Evolutionary conservation across 2,888 invertebrate species (phyloP).

Genomic region (Psylliodes chrysocephalus): DNA sequence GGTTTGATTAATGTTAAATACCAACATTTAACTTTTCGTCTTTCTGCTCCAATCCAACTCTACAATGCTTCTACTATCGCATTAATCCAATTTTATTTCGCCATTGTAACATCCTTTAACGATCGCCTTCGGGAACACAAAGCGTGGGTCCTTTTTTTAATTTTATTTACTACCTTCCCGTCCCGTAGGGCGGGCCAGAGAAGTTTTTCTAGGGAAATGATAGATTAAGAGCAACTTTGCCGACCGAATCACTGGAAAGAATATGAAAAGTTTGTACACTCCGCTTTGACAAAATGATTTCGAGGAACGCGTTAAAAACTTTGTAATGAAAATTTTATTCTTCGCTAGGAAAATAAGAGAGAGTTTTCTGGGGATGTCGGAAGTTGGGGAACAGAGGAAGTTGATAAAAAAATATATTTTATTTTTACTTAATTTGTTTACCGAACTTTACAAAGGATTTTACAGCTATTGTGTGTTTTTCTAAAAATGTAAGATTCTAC

Average conservation of each 20-base stretch:
- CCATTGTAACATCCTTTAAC: background rate
- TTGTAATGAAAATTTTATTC: constrained; percentile 27
- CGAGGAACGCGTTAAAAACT: constrained; percentile 19
- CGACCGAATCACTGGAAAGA: constrained; percentile 14
- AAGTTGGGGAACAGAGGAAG: no score
- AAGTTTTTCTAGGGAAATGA: constrained; percentile 9
- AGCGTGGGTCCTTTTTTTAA: background rate
- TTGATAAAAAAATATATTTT: no score
- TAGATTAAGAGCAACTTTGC: constrained; percentile 7
- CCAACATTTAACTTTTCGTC: no score
- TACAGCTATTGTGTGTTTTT: no score
- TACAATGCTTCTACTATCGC: no score
- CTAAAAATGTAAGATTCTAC: no score
- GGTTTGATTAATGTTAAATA: no score
- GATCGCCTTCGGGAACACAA: background rate
- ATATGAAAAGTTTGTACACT: constrained; percentile 19
- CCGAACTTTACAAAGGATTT: no score
- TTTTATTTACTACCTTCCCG: background rate
- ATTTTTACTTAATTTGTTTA: no score
- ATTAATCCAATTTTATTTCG: background rate
- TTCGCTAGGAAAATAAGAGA: background rate
- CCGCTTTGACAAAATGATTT: constrained; percentile 23
- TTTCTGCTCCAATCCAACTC: no score
- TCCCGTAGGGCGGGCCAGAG: background rate
- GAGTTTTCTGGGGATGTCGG: background rate